These are phyloP conservation scores for Oryzias dopingdopingensis DNA, from an alignment of 2,797 vertebrate genomes.

Conservation along the genomic window DNA sequence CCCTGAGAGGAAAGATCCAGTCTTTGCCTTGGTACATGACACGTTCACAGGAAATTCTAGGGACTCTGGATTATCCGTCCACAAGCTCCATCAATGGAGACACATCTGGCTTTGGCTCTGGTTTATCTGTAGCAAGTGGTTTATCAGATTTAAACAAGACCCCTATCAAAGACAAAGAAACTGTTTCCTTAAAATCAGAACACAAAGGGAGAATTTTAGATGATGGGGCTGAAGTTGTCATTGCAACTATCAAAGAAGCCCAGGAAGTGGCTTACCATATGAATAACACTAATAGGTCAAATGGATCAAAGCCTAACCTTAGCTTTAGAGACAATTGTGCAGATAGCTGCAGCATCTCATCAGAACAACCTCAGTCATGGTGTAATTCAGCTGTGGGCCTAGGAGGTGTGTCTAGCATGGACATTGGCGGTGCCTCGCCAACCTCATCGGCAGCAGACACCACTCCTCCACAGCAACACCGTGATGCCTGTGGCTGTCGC, in stretches of 20 bases:
- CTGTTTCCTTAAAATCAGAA: conserved; percentile 39
- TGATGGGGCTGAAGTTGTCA: conserved; percentile 76
- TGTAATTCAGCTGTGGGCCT: conserved; percentile 69
- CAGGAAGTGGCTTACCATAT: conserved; percentile 70
- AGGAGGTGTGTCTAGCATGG: conserved; percentile 65
- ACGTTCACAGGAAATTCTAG: conserved; percentile 81
- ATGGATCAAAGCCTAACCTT: conserved; percentile 61
- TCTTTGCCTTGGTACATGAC: conserved; percentile 85
- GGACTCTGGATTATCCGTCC: conserved; percentile 76
- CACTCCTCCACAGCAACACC: conserved; percentile 68
- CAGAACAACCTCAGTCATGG: conserved; percentile 80
- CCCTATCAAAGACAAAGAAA: conserved; percentile 68
- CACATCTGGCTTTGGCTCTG: conserved; percentile 75
- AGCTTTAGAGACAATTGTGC: conserved; percentile 56
- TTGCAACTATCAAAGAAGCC: conserved; percentile 78
- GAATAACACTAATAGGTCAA: conserved; percentile 63
- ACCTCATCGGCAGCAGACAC: conserved; percentile 60
- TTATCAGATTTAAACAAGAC: conserved; percentile 74
- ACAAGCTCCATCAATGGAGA: conserved; percentile 73
- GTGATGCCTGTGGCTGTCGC: conserved; percentile 85
- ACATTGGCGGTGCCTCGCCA: conserved; percentile 66
- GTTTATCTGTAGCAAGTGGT: conserved; percentile 75
- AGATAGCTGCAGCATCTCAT: conserved; percentile 63
- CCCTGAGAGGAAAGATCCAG: conserved; percentile 80
- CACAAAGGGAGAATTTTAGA: conserved; percentile 69